These are phyloP conservation scores for Diabrotica undecimpunctata DNA, from an alignment of 1,140 invertebrate genomes.

Conservation along the genomic window DNA sequence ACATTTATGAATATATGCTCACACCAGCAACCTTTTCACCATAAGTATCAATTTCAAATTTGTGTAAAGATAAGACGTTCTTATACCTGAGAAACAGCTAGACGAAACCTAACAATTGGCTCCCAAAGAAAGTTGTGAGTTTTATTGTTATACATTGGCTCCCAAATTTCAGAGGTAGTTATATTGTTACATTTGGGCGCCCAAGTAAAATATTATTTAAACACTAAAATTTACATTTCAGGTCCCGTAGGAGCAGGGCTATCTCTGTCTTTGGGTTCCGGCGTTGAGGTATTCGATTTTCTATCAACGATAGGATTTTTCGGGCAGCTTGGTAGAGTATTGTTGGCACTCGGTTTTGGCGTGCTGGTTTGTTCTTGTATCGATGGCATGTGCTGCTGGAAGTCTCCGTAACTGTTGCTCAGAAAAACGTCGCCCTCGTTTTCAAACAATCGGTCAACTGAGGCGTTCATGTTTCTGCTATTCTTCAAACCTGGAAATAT, in stretches of 20 bases:
- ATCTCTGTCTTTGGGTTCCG: constrained; percentile 55
- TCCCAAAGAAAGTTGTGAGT: too few species aligned
- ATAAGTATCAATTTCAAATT: too few species aligned
- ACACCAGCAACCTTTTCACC: too few species aligned
- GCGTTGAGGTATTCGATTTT: constrained; percentile 55
- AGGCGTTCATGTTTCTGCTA: constrained; percentile 84
- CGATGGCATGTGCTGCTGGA: constrained; percentile 55
- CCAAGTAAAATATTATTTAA: too few species aligned
- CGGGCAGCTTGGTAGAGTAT: constrained; percentile 41
- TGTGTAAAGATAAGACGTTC: too few species aligned
- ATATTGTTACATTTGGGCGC: too few species aligned
- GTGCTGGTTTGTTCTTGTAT: constrained; percentile 55
- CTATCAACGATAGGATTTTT: constrained; percentile 52
- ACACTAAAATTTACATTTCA: constrained; percentile 35
- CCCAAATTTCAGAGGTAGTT: too few species aligned
- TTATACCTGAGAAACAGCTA: too few species aligned
- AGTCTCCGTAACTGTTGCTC: constrained; percentile 63
- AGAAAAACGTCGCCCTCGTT: constrained; percentile 68
- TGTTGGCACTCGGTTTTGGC: constrained; percentile 43
- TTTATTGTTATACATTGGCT: too few species aligned
- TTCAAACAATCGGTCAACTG: constrained; percentile 85
- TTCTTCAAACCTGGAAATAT: constrained; percentile 56
- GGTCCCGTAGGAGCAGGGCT: constrained; percentile 56
- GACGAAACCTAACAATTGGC: too few species aligned
- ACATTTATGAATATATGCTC: too few species aligned